Base-by-base conservation (phyloP, 2,888 invertebrate species). In the Protodeltote pygarga region DNA sequence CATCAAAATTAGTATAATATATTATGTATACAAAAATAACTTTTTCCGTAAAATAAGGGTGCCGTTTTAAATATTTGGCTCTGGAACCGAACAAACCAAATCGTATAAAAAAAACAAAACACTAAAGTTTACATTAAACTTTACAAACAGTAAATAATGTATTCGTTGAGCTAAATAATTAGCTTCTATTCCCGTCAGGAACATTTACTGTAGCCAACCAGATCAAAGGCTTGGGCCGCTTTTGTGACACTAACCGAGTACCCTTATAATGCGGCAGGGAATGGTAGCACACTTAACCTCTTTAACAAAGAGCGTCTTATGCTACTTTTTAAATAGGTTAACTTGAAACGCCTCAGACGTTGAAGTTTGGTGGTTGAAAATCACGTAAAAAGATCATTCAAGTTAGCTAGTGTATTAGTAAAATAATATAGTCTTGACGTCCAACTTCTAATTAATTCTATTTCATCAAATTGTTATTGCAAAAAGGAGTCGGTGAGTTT, bases 221-320 rank as follows among this genome's bases (percentile, higher is more conserved):
- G 41, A 23, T 58, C 27, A 48, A 48, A 53, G 41, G 29, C 24
- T 24, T 19, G 39, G 35, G 31, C 17, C 23, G 32, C 61, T 61
- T 62, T 66, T 53, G 67, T 70, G 64, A 52, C 62, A 60, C 58
- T 32, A 35, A 17, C 21, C 19, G 41, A 66, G 69, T 17, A 55
- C 66, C 47, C 58, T 71, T 54, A 45, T 35, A 52, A 47, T 39
- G 40, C 32, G 59, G 55, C 71, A 54, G 71, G 45, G 47, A 69
- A 62, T 65, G 70, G 72, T 60, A 50, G 52, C 47, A 9, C 64
- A 74, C 79, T 79, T 77, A 79, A 81, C 78, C 80, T 65, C 66
- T 54, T 82, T 78, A 39, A 59, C 67, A 69, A 70, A 65, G 71
- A 71, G 65, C 66, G 54, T 50, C 76, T 75, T 71, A 74, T 64